Base-by-base conservation (phyloP, 1,140 invertebrate species). In the Zaprionus camerounensis region DNA sequence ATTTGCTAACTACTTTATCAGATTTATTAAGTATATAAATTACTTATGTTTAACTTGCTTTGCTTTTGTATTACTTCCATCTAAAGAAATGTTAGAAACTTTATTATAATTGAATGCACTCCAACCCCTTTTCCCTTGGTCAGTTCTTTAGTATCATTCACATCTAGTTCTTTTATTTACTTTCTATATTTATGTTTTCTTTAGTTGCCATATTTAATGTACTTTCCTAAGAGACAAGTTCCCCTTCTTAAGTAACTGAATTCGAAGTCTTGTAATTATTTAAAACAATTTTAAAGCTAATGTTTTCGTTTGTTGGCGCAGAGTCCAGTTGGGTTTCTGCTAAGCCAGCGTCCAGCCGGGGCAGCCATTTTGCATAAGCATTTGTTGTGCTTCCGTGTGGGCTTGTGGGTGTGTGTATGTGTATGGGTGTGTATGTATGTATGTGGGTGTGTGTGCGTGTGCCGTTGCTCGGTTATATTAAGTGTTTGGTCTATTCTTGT, bases 301-400 rank as follows among this genome's bases (percentile, higher is more conserved):
- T 22, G 46, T 22, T 13, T 49, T 41, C 38, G 5, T 15, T 2
- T 3, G 17, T 36, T 20, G 13, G 6, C 7, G 13, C 22, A 17
- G 36, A 20, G 64, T 66, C 64, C 64, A 66, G 34, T 66, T 38
- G 56, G n/a, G 6, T 17, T 46, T 46, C 6, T n/a, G 7, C 41
- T 46, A 46, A 46, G 41, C 7, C 41, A 46, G 41, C 31, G 80
- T 81, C 80, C 81, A 73, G 79, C 49, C 41, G 7, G 38, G 77
- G 67, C 81, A 55, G 77, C 81, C 81, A 83, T 83, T 83, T 83
- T 83, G 76, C 63, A 80, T 80, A 71, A 51, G 51, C 26, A 62
- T 76, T 76, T 41, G 17, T 20, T 17, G 17, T 57, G 28, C 20
- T 56, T 3, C 17, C 46, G 24, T 69, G 46, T 75, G 66, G 65